Conservation (phyloP, 2,113 vertebrate species). For the Dinomys branickii region DNA sequence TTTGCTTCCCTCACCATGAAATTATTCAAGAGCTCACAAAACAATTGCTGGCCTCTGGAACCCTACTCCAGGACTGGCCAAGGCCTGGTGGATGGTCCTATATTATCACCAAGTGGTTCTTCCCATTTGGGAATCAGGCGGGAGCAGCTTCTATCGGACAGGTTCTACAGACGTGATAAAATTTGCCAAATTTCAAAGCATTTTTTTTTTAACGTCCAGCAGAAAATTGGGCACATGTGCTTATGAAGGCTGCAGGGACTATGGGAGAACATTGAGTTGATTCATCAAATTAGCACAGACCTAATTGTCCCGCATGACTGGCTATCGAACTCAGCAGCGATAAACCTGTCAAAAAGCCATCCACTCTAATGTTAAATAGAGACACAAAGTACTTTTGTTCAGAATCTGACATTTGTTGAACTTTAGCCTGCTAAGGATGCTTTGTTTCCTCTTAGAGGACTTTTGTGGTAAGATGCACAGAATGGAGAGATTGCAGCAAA, state of each 20-base stretch:
- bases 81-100: constrained; percentile 78
- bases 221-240: constrained; percentile 90
- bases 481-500: constrained; percentile 67
- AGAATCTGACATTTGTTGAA: constrained; percentile 90
- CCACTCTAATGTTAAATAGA: constrained; percentile 93
- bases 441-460: constrained; percentile 83
- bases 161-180: constrained; percentile 85
- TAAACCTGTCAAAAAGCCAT: constrained; percentile 97
- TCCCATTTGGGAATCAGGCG: constrained; percentile 84
- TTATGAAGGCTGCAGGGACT: constrained; percentile 89
- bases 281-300: constrained; percentile 96
- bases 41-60: constrained; percentile 78
- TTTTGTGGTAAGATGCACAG: constrained; percentile 71
- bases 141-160: constrained; percentile 84
- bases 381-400: constrained; percentile 90
- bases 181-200: constrained; percentile 90
- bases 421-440: constrained; percentile 87
- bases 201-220: constrained; percentile 87
- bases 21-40: constrained; percentile 78
- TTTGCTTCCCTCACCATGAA: constrained; percentile 74
- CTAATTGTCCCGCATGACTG: constrained; percentile 94
- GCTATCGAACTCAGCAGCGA: constrained; percentile 91
- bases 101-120: constrained; percentile 81
- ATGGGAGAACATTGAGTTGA: constrained; percentile 92
- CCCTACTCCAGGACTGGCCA: constrained; percentile 63